Evolutionary conservation across 2,888 invertebrate species (phyloP).

Genomic region (Cephus sareptanus): DNA sequence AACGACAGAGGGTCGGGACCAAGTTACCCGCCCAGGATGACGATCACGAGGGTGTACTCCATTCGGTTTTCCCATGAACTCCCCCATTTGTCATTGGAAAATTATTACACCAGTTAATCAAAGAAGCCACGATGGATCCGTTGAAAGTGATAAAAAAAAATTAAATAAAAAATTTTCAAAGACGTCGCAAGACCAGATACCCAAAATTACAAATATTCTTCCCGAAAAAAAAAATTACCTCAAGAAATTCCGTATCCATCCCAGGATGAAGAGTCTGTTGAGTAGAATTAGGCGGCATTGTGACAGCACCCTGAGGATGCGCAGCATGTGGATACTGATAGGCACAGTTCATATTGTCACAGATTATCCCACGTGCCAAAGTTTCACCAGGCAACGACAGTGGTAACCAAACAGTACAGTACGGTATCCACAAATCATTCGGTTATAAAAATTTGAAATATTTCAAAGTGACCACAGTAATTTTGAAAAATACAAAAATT

Average conservation of each 20-base stretch:
- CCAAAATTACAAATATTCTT: neutral
- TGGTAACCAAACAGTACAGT: neutral
- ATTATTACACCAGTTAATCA: neutral
- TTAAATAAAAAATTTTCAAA: too few species aligned
- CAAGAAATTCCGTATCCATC: conserved; percentile 57
- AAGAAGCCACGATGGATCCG: neutral
- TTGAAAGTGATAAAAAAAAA: neutral
- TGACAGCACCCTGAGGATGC: conserved; percentile 59
- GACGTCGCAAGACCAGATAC: neutral
- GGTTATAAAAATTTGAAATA: neutral
- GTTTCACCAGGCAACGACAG: neutral
- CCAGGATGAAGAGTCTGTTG: conserved; percentile 52
- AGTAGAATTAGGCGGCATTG: conserved; percentile 47
- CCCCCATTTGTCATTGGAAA: neutral
- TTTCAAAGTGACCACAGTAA: neutral
- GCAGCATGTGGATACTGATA: conserved; percentile 61
- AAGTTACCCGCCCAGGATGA: conserved; percentile 56
- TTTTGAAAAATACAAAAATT: neutral
- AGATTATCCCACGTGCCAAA: neutral
- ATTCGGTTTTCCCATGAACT: conserved; percentile 40
- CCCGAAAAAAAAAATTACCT: conserved; percentile 46
- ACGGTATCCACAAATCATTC: neutral
- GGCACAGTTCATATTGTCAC: conserved; percentile 58
- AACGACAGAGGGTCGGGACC: conserved; percentile 51
- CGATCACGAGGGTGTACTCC: conserved; percentile 32